Base-by-base conservation (phyloP, 2,888 invertebrate genomes). In the Zygothrica quintamaculata region DNA sequence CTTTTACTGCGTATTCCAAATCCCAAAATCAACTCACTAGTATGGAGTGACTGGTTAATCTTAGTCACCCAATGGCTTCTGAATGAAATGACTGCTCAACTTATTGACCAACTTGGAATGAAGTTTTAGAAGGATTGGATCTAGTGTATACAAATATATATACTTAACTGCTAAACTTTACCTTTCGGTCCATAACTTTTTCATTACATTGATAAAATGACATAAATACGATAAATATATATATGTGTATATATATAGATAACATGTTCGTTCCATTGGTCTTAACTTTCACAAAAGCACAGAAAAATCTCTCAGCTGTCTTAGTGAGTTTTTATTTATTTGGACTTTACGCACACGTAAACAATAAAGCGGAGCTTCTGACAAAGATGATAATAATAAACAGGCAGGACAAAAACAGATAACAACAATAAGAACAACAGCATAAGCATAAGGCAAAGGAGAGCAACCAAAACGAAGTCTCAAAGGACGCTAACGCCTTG, bases 381-480 rank as follows among this genome's bases (percentile, higher is more conserved):
- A 18, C 29, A 67, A 75, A 78, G n/a, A 66, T 64, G 56, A 64
- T 59, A 72, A 76, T 64, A 73, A 84, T 60, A 70, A 65, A 57
- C 57, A 56, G 56, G 26, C 29, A 56, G 1, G 29, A 18, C 22
- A 34, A 44, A 7, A 13, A 18, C n/a, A 25, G 7, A 39, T 13
- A 55, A 31, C n/a, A 42, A 42, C 16, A 61, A 11, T 26, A 59
- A 42, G 44, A 59, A 40, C 33, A 47, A 56, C 15, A 40, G 59
- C 43, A 40, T 15, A 22, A 46, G 12, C 2, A 6, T 12, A 18
- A 12, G 11, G n/a, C n/a, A n/a, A n/a, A 22, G 42, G 26, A 31
- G 15, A 25, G 40, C 42, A 39, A 46, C 46, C 31, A 22, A 55
- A 34, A 12, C 26, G 11, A 22, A 37, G 16, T 6, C 44, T 16